Evolutionary conservation across 2,888 invertebrate species (phyloP).

Genomic region (Drosophila algonquin): DNA sequence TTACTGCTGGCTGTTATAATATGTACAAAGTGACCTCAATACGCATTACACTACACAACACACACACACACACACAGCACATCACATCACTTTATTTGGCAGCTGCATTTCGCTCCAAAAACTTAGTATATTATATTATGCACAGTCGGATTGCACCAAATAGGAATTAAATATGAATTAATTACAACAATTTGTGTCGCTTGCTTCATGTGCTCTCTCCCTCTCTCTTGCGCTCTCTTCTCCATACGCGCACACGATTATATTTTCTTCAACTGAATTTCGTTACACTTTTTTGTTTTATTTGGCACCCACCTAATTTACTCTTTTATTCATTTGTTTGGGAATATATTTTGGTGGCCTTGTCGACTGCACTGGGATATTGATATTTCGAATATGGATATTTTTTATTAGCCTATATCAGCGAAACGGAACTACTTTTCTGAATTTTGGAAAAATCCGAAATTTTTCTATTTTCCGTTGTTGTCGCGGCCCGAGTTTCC

Average conservation of each 20-base stretch:
- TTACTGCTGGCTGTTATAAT: constrained; percentile 39
- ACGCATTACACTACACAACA: constrained; percentile 47
- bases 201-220: constrained; percentile 64
- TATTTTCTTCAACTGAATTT: constrained; percentile 14
- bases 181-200: constrained; percentile 69
- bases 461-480: background rate
- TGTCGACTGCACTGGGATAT: constrained; percentile 45
- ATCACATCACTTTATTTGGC: constrained; percentile 8
- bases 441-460: background rate
- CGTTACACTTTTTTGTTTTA: constrained; percentile 9
- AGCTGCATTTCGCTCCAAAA: constrained; percentile 29
- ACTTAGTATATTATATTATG: constrained; percentile 51
- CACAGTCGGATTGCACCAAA: constrained; percentile 49
- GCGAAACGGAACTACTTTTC: background rate
- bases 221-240: constrained; percentile 39
- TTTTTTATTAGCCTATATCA: background rate
- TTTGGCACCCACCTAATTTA: constrained; percentile 55
- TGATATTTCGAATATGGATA: background rate
- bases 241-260: constrained; percentile 32
- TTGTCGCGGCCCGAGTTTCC: background rate
- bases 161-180: constrained; percentile 74
- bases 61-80: constrained; percentile 21
- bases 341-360: constrained; percentile 56
- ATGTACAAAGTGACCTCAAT: constrained; percentile 64
- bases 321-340: constrained; percentile 60